Evolutionary conservation across 2,797 vertebrate species (phyloP).

Genomic region (Sparus aurata): DNA sequence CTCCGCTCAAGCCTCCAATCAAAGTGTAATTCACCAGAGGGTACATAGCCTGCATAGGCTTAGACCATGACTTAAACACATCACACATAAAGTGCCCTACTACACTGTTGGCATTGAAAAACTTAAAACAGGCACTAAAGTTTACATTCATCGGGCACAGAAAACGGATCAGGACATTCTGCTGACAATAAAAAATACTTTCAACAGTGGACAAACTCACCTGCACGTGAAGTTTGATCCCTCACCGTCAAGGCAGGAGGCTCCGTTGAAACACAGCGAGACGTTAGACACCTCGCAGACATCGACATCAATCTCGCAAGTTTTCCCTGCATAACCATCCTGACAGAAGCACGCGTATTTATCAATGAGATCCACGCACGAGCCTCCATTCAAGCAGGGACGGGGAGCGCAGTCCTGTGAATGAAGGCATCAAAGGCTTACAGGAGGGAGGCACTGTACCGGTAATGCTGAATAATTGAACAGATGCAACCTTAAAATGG

Average conservation of each 20-base stretch:
- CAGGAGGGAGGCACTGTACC: neutral
- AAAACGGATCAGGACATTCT: too few species aligned
- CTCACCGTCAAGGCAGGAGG: conserved; percentile 84
- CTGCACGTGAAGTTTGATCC: conserved; percentile 88
- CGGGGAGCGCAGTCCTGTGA: conserved; percentile 84
- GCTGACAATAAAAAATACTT: too few species aligned
- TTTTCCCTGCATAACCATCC: conserved; percentile 81
- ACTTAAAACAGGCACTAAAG: too few species aligned
- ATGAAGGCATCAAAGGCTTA: conserved; percentile 44
- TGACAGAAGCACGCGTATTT: conserved; percentile 86
- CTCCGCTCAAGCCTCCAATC: neutral
- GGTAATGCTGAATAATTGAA: neutral
- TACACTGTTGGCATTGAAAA: too few species aligned
- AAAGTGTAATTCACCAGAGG: too few species aligned
- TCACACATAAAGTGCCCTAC: too few species aligned
- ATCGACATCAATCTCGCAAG: conserved; percentile 84
- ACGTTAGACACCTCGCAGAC: conserved; percentile 77
- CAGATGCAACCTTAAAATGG: neutral
- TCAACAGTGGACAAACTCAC: conserved; percentile 75
- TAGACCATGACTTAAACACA: too few species aligned
- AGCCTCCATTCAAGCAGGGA: conserved; percentile 85
- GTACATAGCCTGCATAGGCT: too few species aligned
- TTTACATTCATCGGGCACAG: too few species aligned
- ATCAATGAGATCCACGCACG: conserved; percentile 86
- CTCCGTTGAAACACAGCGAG: conserved; percentile 86